phyloP scores from a whole-genome alignment of 2,113 vertebrate species.

The Pseudorhombus dupliciocellatus region DNA sequence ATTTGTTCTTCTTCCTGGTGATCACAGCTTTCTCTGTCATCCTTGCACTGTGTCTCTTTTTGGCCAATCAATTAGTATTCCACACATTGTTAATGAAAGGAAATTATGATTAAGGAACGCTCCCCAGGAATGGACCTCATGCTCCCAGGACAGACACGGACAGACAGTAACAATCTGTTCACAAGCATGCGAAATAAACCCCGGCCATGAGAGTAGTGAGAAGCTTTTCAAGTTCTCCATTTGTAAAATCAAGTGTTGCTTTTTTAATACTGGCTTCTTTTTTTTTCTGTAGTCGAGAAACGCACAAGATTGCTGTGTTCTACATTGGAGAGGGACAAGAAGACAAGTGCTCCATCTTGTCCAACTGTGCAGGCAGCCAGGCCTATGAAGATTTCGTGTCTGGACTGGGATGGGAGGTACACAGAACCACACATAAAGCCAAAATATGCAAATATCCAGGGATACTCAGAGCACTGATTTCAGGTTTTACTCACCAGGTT shows the following conservation, averaged over 20 bases:
- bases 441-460: constrained; percentile 2
- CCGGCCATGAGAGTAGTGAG: neutral
- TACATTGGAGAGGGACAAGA: constrained; percentile 98
- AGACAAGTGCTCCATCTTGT: constrained; percentile 96
- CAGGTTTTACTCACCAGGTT: constrained; percentile 80
- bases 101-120: constrained; percentile 45
- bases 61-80: constrained; percentile 72
- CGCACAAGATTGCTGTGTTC: constrained; percentile 98
- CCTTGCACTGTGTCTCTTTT: constrained; percentile 26
- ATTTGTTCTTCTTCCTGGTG: constrained; percentile 52
- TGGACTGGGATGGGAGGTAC: constrained; percentile 98
- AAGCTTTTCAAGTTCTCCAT: constrained; percentile 21
- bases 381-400: constrained; percentile 97
- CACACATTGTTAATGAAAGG: constrained; percentile 29
- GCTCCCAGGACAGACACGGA: neutral
- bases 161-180: neutral
- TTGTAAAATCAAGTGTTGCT: neutral
- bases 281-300: constrained; percentile 87
- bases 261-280: constrained; percentile 3
- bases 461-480: neutral
- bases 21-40: constrained; percentile 57
- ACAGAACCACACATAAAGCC: neutral
- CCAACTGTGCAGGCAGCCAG: constrained; percentile 93
- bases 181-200: neutral
- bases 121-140: neutral